A percentile compares a stretch with the other conserved stretches of the same genome.
Evolutionary conservation across 2,113 vertebrate species (phyloP).

Genomic region (Platichthys stellatus): DNA sequence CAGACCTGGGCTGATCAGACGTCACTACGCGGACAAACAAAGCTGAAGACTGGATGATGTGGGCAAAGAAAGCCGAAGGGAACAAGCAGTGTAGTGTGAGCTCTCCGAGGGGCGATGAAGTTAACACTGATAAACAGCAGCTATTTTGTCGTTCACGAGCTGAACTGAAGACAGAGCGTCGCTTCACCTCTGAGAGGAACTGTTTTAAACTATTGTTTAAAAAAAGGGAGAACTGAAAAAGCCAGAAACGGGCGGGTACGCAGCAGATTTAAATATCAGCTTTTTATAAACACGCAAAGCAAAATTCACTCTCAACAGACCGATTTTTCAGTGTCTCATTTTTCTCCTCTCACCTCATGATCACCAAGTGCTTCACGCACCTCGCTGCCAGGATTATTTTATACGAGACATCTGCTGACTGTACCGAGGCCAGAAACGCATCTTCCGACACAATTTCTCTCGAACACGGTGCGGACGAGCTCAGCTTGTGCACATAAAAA

Average conservation of each 20-base stretch:
- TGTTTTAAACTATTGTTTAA: not conserved
- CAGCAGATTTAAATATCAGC: constrained; percentile 17
- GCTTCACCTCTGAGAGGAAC: constrained; percentile 27
- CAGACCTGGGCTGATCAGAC: constrained; percentile 12
- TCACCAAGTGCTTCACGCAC: constrained; percentile 18
- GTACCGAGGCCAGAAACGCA: not conserved
- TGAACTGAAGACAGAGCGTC: constrained; percentile 5
- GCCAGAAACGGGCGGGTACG: not conserved
- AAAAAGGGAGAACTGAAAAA: not conserved
- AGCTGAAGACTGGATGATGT: not conserved
- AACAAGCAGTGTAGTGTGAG: not conserved
- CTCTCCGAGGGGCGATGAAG: not conserved
- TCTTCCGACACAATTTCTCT: not conserved
- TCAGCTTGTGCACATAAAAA: constrained; percentile 22
- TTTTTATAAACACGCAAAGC: constrained; percentile 35
- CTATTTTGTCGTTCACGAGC: constrained; percentile 13
- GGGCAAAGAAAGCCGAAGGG: not conserved
- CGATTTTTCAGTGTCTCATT: constrained; percentile 32
- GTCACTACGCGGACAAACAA: constrained; percentile 10
- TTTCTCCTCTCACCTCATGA: constrained; percentile 1
- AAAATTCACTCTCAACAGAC: constrained; percentile 17
- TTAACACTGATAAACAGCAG: constrained; percentile 36
- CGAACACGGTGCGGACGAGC: constrained; percentile 22
- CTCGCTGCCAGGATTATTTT: constrained; percentile 3
- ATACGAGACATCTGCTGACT: not conserved